These are phyloP conservation scores for Entomobrya multifasciata DNA, from an alignment of 2,888 invertebrate genomes.

Conservation along the genomic window DNA sequence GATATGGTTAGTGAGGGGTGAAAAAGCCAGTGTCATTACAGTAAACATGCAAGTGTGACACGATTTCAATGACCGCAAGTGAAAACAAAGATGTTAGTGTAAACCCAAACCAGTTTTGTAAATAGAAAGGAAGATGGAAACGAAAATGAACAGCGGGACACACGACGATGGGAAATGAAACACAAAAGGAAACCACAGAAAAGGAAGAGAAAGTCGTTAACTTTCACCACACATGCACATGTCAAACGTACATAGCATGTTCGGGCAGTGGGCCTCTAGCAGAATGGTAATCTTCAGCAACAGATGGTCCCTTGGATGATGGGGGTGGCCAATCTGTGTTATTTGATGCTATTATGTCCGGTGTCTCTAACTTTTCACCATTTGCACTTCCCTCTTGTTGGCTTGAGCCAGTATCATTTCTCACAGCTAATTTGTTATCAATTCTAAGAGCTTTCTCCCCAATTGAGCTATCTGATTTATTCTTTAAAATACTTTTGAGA, in stretches of 20 bases:
- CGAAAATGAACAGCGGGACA: neutral
- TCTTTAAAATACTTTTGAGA: conserved; percentile 80
- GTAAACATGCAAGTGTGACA: neutral
- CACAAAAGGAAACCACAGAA: conserved; percentile 9
- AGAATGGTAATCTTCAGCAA: conserved; percentile 70
- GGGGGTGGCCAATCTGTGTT: conserved; percentile 47
- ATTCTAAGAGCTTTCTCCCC: conserved; percentile 75
- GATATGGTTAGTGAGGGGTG: neutral
- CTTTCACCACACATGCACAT: conserved; percentile 27
- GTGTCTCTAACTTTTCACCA: conserved; percentile 52
- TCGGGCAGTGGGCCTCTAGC: conserved; percentile 69
- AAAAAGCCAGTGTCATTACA: neutral
- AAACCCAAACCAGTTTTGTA: neutral
- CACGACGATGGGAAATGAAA: conserved; percentile 2
- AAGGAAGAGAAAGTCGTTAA: conserved; percentile 24
- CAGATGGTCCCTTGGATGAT: conserved; percentile 63
- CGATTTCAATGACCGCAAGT: neutral
- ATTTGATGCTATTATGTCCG: conserved; percentile 55
- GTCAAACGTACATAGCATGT: conserved; percentile 54
- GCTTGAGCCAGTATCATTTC: conserved; percentile 46
- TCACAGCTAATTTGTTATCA: conserved; percentile 73
- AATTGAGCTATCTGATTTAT: conserved; percentile 79
- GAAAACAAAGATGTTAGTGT: neutral
- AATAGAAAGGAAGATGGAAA: neutral
- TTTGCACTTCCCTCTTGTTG: neutral